phyloP scores from a whole-genome alignment of 2,113 vertebrate species.

The Centropus unirufus region DNA sequence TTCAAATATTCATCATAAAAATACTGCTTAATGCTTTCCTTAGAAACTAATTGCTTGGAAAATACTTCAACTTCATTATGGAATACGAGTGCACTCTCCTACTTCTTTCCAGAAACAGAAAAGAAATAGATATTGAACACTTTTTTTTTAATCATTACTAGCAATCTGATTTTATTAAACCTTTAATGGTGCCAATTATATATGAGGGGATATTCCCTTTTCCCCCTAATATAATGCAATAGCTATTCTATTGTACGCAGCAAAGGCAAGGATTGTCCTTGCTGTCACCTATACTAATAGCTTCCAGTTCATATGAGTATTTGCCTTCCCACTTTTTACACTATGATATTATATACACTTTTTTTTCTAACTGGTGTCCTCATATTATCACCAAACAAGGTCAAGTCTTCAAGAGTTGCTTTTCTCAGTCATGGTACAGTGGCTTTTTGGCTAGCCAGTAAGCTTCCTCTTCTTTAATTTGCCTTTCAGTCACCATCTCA shows the following conservation, averaged over 20 bases:
- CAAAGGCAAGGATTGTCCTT: not conserved
- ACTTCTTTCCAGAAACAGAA: constrained; percentile 9
- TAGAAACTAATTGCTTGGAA: constrained; percentile 50
- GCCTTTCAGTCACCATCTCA: not conserved
- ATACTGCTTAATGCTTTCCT: constrained; percentile 17
- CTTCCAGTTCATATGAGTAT: not conserved
- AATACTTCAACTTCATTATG: constrained; percentile 23
- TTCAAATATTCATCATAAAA: constrained; percentile 18
- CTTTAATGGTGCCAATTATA: not conserved
- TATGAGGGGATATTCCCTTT: not conserved
- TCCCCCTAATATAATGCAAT: not conserved
- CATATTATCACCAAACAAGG: not conserved
- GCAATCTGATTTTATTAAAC: constrained; percentile 17
- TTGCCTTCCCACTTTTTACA: not conserved
- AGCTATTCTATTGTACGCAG: not conserved
- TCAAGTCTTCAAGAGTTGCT: not conserved
- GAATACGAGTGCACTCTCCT: not conserved
- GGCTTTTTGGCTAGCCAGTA: not conserved
- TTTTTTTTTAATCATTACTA: not conserved
- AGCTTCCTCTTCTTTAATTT: not conserved
- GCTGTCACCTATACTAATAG: not conserved
- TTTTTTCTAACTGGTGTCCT: not conserved
- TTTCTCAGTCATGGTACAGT: not conserved
- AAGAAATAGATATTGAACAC: not conserved
- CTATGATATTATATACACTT: fast-evolving